Evolutionary conservation across 2,797 vertebrate species (phyloP).

Genomic region (Megalops cyprinoides): DNA sequence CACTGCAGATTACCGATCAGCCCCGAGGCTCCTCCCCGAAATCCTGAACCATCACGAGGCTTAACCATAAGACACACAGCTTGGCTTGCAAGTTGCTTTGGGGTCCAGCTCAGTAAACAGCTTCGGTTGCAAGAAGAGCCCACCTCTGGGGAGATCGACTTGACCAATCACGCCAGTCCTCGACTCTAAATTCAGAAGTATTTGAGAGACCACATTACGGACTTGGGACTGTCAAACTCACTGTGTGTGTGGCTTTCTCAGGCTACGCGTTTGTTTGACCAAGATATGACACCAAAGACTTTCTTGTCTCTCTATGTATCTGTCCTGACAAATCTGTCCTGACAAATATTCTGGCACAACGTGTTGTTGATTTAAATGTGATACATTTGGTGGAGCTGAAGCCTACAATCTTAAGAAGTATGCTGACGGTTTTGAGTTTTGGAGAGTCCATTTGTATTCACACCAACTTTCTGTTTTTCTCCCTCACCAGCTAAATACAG

Average conservation of each 20-base stretch:
- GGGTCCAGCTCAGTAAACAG: too few species aligned
- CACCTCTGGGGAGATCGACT: too few species aligned
- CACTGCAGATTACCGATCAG: background rate
- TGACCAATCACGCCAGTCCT: too few species aligned
- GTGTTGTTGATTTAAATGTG: background rate
- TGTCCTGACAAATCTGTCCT: background rate
- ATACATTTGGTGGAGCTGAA: background rate
- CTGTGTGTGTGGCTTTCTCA: background rate
- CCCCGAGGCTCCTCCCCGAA: background rate
- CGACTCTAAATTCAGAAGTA: too few species aligned
- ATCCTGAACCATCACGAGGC: too few species aligned
- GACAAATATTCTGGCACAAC: background rate
- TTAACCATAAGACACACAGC: too few species aligned
- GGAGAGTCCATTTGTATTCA: constrained; percentile 23
- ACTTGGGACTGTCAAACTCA: background rate
- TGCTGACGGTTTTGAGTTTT: background rate
- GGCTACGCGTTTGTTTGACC: background rate
- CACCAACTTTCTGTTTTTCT: constrained; percentile 44
- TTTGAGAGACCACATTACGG: background rate
- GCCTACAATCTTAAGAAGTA: background rate
- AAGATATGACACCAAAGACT: background rate
- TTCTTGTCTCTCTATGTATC: background rate
- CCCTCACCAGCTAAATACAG: constrained; percentile 76
- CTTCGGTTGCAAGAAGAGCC: too few species aligned
- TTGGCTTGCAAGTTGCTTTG: too few species aligned